Evolutionary conservation across 2,113 vertebrate genomes (phyloP).

Genomic region (Brachypodius melanocephalos): DNA sequence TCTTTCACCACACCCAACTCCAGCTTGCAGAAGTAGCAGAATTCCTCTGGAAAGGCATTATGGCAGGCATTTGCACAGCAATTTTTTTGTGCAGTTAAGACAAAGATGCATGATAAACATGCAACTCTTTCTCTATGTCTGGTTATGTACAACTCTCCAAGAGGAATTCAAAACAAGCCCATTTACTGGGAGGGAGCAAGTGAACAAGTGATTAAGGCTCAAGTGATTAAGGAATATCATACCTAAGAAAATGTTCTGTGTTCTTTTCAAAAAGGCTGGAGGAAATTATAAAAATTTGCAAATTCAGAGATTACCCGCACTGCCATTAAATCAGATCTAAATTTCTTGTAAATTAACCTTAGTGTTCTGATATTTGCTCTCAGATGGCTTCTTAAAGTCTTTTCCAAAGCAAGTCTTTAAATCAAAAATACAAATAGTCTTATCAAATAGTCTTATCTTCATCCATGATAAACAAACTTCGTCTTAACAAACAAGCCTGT

Average conservation of each 20-base stretch:
- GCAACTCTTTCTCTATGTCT: background rate
- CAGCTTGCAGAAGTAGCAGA: background rate
- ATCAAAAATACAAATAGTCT: background rate
- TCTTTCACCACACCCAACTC: background rate
- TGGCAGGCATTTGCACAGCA: background rate
- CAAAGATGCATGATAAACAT: background rate
- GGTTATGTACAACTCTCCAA: background rate
- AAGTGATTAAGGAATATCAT: background rate
- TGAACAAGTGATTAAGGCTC: background rate
- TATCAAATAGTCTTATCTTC: background rate
- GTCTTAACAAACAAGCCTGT: background rate
- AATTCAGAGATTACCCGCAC: background rate
- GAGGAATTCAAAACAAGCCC: background rate
- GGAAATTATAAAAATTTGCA: background rate
- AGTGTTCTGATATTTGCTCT: background rate
- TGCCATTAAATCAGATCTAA: background rate
- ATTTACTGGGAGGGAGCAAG: background rate
- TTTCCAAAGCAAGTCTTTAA: background rate
- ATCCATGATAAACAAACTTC: background rate
- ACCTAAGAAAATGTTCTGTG: background rate
- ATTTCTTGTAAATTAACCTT: background rate
- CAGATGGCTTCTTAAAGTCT: background rate
- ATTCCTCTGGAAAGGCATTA: background rate
- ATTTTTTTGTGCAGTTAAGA: background rate
- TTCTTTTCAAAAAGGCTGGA: background rate